Evolutionary conservation across 2,888 invertebrate genomes (phyloP).

Genomic region (Dolichomitus sp.): DNA sequence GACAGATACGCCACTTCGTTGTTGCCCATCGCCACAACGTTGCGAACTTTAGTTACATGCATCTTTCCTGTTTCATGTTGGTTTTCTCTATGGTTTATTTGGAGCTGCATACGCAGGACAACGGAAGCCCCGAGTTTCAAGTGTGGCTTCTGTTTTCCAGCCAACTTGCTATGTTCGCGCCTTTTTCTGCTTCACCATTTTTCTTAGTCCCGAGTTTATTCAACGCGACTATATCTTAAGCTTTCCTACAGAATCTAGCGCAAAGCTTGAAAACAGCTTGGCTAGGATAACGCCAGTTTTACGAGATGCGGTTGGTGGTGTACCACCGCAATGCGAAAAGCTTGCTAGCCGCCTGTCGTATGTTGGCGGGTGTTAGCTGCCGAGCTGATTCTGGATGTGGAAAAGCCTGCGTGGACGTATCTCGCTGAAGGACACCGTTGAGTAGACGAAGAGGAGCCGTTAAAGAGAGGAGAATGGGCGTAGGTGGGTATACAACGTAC

Average conservation of each 20-base stretch:
- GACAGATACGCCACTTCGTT: no score
- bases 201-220: conserved; percentile 42
- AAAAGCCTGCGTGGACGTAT: conserved; percentile 33
- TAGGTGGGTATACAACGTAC: conserved; percentile 20
- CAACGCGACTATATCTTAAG: conserved; percentile 19
- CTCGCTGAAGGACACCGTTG: conserved; percentile 32
- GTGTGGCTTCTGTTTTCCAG: conserved; percentile 38
- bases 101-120: background rate
- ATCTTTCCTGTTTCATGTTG: background rate
- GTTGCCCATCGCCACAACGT: no score
- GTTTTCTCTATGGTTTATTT: conserved; percentile 4
- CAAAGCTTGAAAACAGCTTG: conserved; percentile 31
- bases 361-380: conserved; percentile 42
- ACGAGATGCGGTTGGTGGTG: conserved; percentile 26
- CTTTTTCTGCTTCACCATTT: conserved; percentile 34
- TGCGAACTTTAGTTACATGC: no score
- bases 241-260: conserved; percentile 44
- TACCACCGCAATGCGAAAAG: conserved; percentile 65
- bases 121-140: conserved; percentile 13
- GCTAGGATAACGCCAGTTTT: conserved; percentile 48
- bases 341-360: conserved; percentile 39
- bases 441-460: conserved; percentile 55
- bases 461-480: conserved; percentile 51
- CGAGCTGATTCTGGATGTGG: conserved; percentile 49
- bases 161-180: conserved; percentile 36